phyloP scores from a whole-genome alignment of 2,888 invertebrate genomes.

The Gymnocheta viridis region DNA sequence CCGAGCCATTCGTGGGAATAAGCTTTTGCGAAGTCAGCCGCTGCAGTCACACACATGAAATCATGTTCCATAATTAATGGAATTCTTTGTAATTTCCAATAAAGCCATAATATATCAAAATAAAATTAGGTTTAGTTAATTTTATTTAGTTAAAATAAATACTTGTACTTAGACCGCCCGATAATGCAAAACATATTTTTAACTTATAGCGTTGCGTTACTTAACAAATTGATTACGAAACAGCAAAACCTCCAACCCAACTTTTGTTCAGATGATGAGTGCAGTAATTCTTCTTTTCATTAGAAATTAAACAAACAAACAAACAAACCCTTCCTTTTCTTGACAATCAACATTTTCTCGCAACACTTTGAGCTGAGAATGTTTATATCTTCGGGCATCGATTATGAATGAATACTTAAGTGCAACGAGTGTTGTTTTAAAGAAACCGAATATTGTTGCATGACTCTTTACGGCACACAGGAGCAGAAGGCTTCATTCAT shows the following conservation, averaged over 20 bases:
- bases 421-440: conserved; percentile 9
- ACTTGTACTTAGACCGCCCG: too few species aligned
- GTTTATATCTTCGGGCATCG: conserved; percentile 34
- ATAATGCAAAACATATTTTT: neutral
- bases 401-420: conserved; percentile 38
- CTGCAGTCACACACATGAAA: too few species aligned
- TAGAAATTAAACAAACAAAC: neutral
- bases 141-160: neutral
- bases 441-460: conserved; percentile 11
- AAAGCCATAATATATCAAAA: too few species aligned
- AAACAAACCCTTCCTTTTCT: neutral
- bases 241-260: neutral
- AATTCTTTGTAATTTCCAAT: too few species aligned
- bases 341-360: conserved; percentile 26
- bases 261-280: neutral
- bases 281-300: neutral
- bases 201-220: neutral
- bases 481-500: conserved; percentile 14
- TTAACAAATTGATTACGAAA: conserved; percentile 1
- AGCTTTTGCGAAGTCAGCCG: too few species aligned
- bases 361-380: conserved; percentile 40
- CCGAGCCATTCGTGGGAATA: too few species aligned
- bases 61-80: too few species aligned
- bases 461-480: neutral
- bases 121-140: too few species aligned